Conservation (phyloP, 2,888 invertebrate species). For the Mongoloraphidia duomilia region DNA sequence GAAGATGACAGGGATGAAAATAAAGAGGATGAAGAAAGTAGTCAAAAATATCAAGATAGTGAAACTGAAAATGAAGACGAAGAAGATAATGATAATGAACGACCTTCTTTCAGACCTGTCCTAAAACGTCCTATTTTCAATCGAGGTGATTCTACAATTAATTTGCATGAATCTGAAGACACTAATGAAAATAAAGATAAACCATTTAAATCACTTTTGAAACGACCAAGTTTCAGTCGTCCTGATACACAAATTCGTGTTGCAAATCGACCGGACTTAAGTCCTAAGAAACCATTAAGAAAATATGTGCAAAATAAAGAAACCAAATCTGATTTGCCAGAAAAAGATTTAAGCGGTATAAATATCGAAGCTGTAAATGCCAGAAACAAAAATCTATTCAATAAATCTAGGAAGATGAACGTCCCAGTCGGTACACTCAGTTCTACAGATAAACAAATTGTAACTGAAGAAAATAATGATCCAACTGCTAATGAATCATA, state of each 20-base stretch:
- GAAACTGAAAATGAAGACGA: conserved; percentile 5
- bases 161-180: not conserved
- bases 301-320: too few species aligned
- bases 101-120: not conserved
- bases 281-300: too few species aligned
- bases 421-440: conserved; percentile 16
- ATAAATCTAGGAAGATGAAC: conserved; percentile 26
- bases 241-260: too few species aligned
- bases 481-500: not conserved
- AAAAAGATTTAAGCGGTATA: conserved; percentile 21
- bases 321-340: too few species aligned
- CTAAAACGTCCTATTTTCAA: not conserved
- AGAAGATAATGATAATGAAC: conserved; percentile 1
- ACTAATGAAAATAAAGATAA: not conserved
- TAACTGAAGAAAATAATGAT: conserved; percentile 6
- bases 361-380: conserved; percentile 36
- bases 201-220: too few species aligned
- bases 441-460: conserved; percentile 10
- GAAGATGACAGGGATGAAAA: conserved; percentile 10
- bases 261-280: too few species aligned
- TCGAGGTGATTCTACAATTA: not conserved
- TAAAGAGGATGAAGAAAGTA: not conserved
- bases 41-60: not conserved
- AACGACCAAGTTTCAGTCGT: too few species aligned
- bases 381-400: conserved; percentile 38